Percentiles rank a stretch among this genome's conserved stretches.
Evolutionary conservation across 2,113 vertebrate genomes (phyloP).

Genomic region (Vulpes lagopus): DNA sequence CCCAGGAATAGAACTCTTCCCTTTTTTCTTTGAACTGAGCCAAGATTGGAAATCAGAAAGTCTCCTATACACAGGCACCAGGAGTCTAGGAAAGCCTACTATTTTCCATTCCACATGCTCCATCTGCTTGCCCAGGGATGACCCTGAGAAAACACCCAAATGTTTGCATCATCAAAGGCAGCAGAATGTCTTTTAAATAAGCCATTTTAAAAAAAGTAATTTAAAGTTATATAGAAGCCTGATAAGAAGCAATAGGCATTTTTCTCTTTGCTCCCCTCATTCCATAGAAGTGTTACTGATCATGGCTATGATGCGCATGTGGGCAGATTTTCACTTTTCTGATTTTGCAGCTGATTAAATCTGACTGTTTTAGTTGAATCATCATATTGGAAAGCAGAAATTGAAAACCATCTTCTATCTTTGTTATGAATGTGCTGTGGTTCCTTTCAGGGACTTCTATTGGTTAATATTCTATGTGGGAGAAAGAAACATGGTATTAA

Average conservation of each 20-base stretch:
- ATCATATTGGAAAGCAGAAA: background rate
- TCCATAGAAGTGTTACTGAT: conserved; percentile 28
- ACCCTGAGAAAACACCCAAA: background rate
- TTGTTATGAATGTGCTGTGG: conserved; percentile 41
- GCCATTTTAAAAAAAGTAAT: background rate
- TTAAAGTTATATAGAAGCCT: background rate
- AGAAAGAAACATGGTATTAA: conserved; percentile 67
- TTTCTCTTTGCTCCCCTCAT: background rate
- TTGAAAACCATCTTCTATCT: background rate
- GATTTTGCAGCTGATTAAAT: conserved; percentile 45
- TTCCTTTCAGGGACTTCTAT: conserved; percentile 67
- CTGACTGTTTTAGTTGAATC: conserved; percentile 57
- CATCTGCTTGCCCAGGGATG: background rate
- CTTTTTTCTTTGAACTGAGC: conserved; percentile 67
- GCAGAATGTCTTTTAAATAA: background rate
- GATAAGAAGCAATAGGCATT: conserved; percentile 14
- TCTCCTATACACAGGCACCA: background rate
- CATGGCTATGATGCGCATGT: background rate
- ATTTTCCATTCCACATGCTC: background rate
- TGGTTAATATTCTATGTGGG: conserved; percentile 73
- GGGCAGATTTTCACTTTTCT: conserved; percentile 25
- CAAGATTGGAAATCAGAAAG: conserved; percentile 24
- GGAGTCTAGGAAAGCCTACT: background rate
- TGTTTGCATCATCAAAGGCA: background rate
- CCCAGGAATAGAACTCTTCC: background rate